Percentiles rank a stretch among this genome's conserved stretches.
These are phyloP conservation scores for Rattus norvegicus DNA, from an alignment of 2,113 vertebrate species.

Conservation along the genomic window GRCr8 NC_086022.1:56518001-56518500, in stretches of 20 bases:
- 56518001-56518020: too few relatives aligned
- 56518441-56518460: conserved; percentile 81
- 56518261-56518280: not conserved
- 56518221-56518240: not conserved
- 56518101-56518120: too few relatives aligned
- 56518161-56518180: too few relatives aligned
- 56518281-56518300: not conserved
- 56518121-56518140: too few relatives aligned
- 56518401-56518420: conserved; percentile 84
- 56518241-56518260: not conserved
- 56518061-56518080: too few relatives aligned
- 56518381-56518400: not conserved
- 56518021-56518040: too few relatives aligned
- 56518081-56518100: too few relatives aligned
- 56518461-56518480: conserved; percentile 84
- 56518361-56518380: not conserved
- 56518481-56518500: conserved; percentile 70
- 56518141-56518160: too few relatives aligned
- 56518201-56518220: not conserved
- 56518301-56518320: not conserved
- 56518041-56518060: too few relatives aligned
- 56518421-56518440: conserved; percentile 85
- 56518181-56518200: too few relatives aligned
- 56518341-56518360: not conserved
- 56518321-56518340: not conserved